Evolutionary conservation across 2,113 vertebrate species (phyloP), one percentile per base, ranked within the genome.

Genomic region (Cyanocitta stelleri): DNA sequence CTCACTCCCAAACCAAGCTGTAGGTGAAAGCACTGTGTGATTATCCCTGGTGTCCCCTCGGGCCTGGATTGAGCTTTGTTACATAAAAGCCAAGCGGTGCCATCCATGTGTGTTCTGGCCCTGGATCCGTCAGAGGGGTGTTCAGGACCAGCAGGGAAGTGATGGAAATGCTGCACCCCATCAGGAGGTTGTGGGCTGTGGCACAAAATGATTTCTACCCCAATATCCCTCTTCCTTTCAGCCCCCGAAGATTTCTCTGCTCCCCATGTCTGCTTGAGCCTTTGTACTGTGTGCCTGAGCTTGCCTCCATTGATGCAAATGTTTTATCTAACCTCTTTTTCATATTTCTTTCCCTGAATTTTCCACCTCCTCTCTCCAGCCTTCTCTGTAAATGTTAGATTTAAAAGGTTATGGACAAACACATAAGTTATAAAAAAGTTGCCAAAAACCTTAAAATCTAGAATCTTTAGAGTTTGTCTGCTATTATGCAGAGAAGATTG

Each of bases 401-500:
- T 92, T 95, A 90, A 93, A 94, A 96, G 83, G 93, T 95, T 93
- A 92, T 48, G n/a, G 91, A 82, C 85, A 72, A 95, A 78, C 41
- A 43, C 35, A 16, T 44, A 85, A 93, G 76, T 96, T 93, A 59
- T 1, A 74, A 92, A 85, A 52, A 94, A 95, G 85, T 87, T 88
- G 84, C 93, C 58, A 95, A 77, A 94, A 96, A 48, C 27, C 26
- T 83, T 85, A 84, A 87, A 90, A 78, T 90, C 9, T 51, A 75
- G 56, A 35, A 26, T 95, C 63, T 85, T 76, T 29, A 74, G 80
- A 84, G 67, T 83, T 95, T 95, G 54, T 87, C 92, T 85, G 94
- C 86, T 97, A 37, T 95, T 96, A 93, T 91, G 72, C 85, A 85
- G 91, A 95, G 92, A 89, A 96, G 96, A 92, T 85, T 96, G 82